These are phyloP conservation scores for Lamprotornis superbus DNA, from an alignment of 2,113 vertebrate genomes.

Conservation along the genomic window DNA sequence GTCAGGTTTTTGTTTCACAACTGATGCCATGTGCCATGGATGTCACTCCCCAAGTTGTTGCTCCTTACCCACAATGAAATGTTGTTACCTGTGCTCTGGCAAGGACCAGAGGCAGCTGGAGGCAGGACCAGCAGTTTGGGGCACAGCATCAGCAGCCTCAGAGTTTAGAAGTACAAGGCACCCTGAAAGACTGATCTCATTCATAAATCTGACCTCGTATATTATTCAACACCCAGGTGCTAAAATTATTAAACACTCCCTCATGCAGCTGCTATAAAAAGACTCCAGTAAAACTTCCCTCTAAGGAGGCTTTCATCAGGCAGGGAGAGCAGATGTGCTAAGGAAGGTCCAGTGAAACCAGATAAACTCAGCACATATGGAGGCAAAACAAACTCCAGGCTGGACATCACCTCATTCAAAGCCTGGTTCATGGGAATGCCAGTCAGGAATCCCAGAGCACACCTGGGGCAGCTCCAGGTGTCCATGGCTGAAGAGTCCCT, in stretches of 20 bases:
- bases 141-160: not conserved
- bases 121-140: not conserved
- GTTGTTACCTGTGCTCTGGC: not conserved
- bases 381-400: not conserved
- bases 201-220: not conserved
- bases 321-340: not conserved
- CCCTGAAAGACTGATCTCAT: not conserved
- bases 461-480: not conserved
- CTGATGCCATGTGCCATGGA: fast-evolving
- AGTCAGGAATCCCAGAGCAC: not conserved
- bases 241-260: not conserved
- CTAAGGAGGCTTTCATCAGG: not conserved
- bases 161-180: not conserved
- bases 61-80: not conserved
- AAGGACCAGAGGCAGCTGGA: not conserved
- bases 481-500: not conserved
- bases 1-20: not conserved
- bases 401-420: not conserved
- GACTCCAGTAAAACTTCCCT: not conserved
- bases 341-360: not conserved
- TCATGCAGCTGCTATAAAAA: not conserved
- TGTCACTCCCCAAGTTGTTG: not conserved
- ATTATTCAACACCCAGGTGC: not conserved
- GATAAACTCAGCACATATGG: not conserved
- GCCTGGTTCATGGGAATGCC: fast-evolving